Evolutionary conservation across 2,797 vertebrate species (phyloP).

Genomic region (Limnodromus scolopaceus): DNA sequence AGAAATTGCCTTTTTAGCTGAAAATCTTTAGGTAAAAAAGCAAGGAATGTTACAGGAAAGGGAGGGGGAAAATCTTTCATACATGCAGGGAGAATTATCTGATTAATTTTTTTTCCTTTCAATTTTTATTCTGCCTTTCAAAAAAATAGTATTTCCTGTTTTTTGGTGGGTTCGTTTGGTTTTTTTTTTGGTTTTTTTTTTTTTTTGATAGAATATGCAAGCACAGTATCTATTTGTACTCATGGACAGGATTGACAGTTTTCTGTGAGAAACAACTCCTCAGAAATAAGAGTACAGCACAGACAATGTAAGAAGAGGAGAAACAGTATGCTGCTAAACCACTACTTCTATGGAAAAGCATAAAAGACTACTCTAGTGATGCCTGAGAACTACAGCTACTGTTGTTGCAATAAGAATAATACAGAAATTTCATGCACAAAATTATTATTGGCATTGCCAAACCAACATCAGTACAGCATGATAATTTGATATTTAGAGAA

Average conservation of each 20-base stretch:
- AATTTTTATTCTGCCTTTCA: neutral
- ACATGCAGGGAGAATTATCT: neutral
- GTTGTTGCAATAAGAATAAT: neutral
- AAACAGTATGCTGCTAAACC: neutral
- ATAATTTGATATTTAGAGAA: neutral
- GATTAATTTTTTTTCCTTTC: neutral
- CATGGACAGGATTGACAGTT: neutral
- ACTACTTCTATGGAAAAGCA: neutral
- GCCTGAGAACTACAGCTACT: neutral
- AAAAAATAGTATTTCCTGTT: neutral
- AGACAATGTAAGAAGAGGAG: neutral
- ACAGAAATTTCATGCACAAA: neutral
- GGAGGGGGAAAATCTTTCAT: neutral
- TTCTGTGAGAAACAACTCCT: neutral
- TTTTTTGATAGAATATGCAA: neutral
- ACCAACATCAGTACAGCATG: neutral
- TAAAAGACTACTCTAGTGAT: neutral
- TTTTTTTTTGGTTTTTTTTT: too few relatives aligned
- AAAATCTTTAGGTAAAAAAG: conserved; percentile 43
- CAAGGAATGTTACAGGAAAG: neutral
- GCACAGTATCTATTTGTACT: neutral
- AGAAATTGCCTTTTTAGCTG: neutral
- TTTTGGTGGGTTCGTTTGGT: too few relatives aligned
- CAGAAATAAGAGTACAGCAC: neutral
- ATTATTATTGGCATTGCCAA: neutral